phyloP scores from a whole-genome alignment of 2,888 invertebrate genomes.

The Epiblema foenella region DNA sequence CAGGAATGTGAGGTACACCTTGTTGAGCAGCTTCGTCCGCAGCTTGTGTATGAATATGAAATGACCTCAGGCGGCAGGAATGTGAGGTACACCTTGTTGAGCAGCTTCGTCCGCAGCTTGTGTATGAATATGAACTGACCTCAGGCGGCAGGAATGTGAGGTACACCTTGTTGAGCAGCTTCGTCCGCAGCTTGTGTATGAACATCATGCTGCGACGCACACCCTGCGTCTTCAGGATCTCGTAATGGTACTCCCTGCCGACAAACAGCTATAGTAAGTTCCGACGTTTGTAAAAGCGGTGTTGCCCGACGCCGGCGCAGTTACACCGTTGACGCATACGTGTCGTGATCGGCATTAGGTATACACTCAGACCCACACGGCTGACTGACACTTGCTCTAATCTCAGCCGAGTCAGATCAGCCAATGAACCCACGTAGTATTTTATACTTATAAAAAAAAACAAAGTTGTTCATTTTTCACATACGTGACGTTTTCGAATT shows the following conservation, averaged over 20 bases:
- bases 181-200: constrained; percentile 89
- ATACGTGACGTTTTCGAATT: too few relatives aligned
- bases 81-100: too few relatives aligned
- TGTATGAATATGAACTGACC: constrained; percentile 55
- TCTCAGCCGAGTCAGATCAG: neutral
- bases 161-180: constrained; percentile 88
- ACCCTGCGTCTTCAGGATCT: constrained; percentile 94
- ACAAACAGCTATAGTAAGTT: neutral
- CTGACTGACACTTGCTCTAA: too few relatives aligned
- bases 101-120: too few relatives aligned
- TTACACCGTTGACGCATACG: neutral
- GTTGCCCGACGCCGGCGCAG: too few relatives aligned
- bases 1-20: too few relatives aligned
- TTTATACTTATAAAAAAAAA: too few relatives aligned
- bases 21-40: too few relatives aligned
- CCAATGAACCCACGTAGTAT: too few relatives aligned
- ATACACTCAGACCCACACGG: neutral
- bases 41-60: too few relatives aligned
- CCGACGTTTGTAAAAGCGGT: neutral
- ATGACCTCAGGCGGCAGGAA: too few relatives aligned
- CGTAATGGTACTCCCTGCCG: constrained; percentile 91
- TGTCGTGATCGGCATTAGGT: neutral
- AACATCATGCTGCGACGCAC: constrained; percentile 92
- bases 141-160: constrained; percentile 82
- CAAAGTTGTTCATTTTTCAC: too few relatives aligned